Evolutionary conservation across 2,888 invertebrate genomes (phyloP), one percentile per base, ranked within the genome.

Genomic region (Scelioninae gen. 1): DNA sequence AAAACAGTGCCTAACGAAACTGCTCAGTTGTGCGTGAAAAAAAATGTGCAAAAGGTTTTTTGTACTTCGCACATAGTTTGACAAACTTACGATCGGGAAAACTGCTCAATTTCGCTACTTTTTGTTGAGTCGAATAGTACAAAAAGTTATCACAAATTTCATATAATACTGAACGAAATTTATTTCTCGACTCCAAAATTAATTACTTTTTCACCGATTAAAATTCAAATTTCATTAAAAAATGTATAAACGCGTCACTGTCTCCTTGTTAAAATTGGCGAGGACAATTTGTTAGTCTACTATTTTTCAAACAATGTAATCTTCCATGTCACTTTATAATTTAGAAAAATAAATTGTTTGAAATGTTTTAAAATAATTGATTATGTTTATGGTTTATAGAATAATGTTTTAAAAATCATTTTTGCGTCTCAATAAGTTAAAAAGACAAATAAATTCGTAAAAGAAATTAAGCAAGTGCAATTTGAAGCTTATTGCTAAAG

Each of bases 1-100:
- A 66, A 65, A 71, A 62, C 68, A 63, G 77, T 71, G 71, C 58
- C 45, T 76, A 45, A 53, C 45, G 63, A 75, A 49, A 47, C 31
- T 32, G 2, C n/a, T 63, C 38, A 15, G 47, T 77, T 77, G 78
- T 71, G 71, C 71, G 71, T 53, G 53, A 65, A 71, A 38, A 65
- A 71, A 55, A 38, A 69, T 62, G 49, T 49, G 49, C 49, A 49
- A 49, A 49, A 16, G 15, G 16, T n/a, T 15, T 74, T 58, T 63
- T 23, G 45, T 55, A 63, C 40, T 74, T 38, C 47, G 40, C 40
- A 32, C 58, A 45, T 40, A 63, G 47, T 56, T 68, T 29, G 15
- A 62, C 49, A 8, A 63, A 49, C 29, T 49, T 23, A 23, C 5
- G 5, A 49, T 9, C n/a, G n/a, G 3, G 23, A 23, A 38, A 38